phyloP scores from a whole-genome alignment of 1,140 invertebrate genomes.

The Bombus ignitus region DNA sequence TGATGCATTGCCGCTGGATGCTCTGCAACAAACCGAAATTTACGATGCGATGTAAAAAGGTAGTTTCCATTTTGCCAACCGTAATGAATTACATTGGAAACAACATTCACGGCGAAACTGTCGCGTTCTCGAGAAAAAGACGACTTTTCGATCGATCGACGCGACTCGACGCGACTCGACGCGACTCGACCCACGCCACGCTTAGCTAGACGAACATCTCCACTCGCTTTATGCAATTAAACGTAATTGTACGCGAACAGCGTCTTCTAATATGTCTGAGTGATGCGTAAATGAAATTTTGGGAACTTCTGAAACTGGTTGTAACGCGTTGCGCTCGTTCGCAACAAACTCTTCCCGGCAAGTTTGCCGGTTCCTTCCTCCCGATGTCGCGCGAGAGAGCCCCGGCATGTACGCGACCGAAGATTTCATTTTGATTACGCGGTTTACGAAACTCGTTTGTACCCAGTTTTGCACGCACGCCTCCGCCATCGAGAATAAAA shows the following conservation, averaged over 20 bases:
- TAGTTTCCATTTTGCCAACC: not conserved
- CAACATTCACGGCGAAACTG: not conserved
- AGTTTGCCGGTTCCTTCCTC: constrained; percentile 22
- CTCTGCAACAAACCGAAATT: constrained; percentile 78
- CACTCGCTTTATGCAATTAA: constrained; percentile 28
- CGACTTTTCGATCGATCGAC: not conserved
- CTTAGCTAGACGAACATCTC: not conserved
- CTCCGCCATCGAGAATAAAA: not conserved
- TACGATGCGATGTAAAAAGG: constrained; percentile 19
- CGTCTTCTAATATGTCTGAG: constrained; percentile 29
- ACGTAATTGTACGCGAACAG: constrained; percentile 29
- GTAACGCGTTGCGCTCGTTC: not conserved
- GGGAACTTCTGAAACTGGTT: constrained; percentile 27
- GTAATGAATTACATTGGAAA: not conserved
- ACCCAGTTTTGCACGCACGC: not conserved
- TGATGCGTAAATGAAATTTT: constrained; percentile 48
- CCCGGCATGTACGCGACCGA: constrained; percentile 1
- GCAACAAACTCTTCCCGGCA: constrained; percentile 29
- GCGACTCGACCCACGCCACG: too few relatives aligned
- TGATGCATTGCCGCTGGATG: constrained; percentile 83
- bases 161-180: not conserved
- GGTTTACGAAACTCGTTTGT: constrained; percentile 22
- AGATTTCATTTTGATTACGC: constrained; percentile 48
- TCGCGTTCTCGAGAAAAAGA: not conserved
- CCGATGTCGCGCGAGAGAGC: not conserved